phyloP scores from a whole-genome alignment of 2,113 vertebrate genomes.

The Xenopus borealis region DNA sequence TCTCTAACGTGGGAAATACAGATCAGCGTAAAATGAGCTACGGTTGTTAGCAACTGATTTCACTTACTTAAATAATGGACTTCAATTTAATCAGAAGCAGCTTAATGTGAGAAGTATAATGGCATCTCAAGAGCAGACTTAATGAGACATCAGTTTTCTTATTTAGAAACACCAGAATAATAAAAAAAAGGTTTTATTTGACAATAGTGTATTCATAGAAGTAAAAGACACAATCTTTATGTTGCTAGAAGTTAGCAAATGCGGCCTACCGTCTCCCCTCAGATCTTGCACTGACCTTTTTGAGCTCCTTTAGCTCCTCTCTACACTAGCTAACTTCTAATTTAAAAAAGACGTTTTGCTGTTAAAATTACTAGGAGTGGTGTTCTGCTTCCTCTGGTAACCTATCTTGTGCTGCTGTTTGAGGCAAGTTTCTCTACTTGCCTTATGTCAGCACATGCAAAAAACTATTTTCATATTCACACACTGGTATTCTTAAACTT shows the following conservation, averaged over 20 bases:
- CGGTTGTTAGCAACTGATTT: conserved; percentile 57
- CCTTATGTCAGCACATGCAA: too few species aligned
- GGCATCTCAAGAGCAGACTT: conserved; percentile 51
- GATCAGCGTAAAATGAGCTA: conserved; percentile 58
- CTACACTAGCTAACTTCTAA: too few species aligned
- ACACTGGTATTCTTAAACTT: too few species aligned
- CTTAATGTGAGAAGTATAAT: conserved; percentile 55
- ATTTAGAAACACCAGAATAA: conserved; percentile 24
- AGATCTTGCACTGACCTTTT: not conserved
- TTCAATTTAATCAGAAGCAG: conserved; percentile 61
- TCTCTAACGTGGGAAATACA: conserved; percentile 58
- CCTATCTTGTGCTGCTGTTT: too few species aligned
- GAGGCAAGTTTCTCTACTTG: too few species aligned
- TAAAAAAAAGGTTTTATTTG: conserved; percentile 16
- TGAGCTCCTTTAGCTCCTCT: too few species aligned
- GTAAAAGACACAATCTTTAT: not conserved
- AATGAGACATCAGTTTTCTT: conserved; percentile 52
- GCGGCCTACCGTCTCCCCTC: not conserved
- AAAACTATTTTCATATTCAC: too few species aligned
- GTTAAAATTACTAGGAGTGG: too few species aligned
- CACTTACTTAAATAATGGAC: conserved; percentile 60
- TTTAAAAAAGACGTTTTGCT: too few species aligned
- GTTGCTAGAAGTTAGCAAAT: too few species aligned
- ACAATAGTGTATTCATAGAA: conserved; percentile 12
- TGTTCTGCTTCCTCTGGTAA: too few species aligned